A percentile compares a stretch with the other conserved stretches of the same genome.
Conservation (phyloP, 2,113 vertebrate genomes). For the Psephotus haematonotus region DNA sequence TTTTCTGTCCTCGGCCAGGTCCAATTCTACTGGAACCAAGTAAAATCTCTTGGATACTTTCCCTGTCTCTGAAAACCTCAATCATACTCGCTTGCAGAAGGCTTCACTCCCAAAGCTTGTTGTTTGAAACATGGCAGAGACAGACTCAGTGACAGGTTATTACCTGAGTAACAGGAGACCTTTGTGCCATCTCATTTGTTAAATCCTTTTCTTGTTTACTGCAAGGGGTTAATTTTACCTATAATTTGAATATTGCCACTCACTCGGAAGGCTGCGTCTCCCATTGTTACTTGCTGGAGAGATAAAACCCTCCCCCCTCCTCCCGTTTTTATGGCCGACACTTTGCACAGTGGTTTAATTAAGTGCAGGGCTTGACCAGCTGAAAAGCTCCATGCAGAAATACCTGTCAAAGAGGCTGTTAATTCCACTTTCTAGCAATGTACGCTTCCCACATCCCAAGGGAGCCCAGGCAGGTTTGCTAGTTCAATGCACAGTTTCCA, state of each 20-base stretch:
- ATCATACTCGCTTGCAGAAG: not conserved
- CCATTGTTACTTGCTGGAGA: not conserved
- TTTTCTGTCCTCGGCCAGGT: not conserved
- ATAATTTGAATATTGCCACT: not conserved
- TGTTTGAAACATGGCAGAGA: not conserved
- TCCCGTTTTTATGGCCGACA: slow-evolving; percentile 31
- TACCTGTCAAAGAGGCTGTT: slow-evolving; percentile 1
- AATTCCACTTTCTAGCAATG: slow-evolving; percentile 22
- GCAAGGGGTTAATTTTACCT: slow-evolving; percentile 34
- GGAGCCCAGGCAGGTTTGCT: not conserved
- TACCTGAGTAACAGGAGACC: not conserved
- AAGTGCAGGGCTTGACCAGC: slow-evolving; percentile 36
- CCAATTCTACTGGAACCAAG: not conserved
- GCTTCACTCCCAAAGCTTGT: not conserved
- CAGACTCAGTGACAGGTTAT: not conserved
- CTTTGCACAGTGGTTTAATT: slow-evolving; percentile 44
- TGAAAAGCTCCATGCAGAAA: slow-evolving; percentile 44
- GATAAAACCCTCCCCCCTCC: not conserved
- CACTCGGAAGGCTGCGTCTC: not conserved
- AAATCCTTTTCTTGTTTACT: not conserved
- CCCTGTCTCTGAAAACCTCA: not conserved
- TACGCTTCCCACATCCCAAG: not conserved
- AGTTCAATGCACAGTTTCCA: not conserved
- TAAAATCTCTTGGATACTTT: not conserved
- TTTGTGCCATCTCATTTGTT: not conserved